These are phyloP conservation scores for Cheilosia vulpina DNA, from an alignment of 2,888 invertebrate species.

Conservation along the genomic window DNA sequence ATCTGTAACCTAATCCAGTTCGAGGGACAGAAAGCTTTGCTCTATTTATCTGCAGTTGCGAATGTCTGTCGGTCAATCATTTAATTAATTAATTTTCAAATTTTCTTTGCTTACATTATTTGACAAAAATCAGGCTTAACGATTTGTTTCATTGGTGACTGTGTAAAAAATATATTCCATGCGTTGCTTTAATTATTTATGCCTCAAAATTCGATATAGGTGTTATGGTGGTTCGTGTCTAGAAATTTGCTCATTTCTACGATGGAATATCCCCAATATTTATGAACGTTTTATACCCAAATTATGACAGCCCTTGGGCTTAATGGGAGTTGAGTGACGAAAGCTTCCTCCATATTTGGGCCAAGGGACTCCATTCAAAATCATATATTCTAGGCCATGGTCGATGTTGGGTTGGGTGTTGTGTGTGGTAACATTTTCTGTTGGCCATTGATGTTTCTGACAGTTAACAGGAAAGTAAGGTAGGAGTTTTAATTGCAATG, in stretches of 20 bases:
- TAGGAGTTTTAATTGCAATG: too few species aligned
- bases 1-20: neutral
- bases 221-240: conserved; percentile 1
- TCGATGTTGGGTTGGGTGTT: too few species aligned
- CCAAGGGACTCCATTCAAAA: too few species aligned
- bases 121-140: neutral
- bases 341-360: too few species aligned
- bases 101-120: neutral
- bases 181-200: neutral
- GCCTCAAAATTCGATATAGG: conserved; percentile 1
- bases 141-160: conserved; percentile 18
- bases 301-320: too few species aligned
- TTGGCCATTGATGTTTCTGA: too few species aligned
- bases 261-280: neutral
- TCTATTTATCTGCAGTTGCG: neutral
- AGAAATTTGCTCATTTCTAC: neutral
- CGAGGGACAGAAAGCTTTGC: neutral
- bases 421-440: too few species aligned
- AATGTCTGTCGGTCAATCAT: neutral
- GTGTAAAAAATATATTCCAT: neutral
- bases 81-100: neutral
- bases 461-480: too few species aligned
- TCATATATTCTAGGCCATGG: too few species aligned
- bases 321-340: too few species aligned
- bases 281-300: too few species aligned